Conservation (phyloP, 1,140 invertebrate genomes). For the Amyelois transitella region DNA sequence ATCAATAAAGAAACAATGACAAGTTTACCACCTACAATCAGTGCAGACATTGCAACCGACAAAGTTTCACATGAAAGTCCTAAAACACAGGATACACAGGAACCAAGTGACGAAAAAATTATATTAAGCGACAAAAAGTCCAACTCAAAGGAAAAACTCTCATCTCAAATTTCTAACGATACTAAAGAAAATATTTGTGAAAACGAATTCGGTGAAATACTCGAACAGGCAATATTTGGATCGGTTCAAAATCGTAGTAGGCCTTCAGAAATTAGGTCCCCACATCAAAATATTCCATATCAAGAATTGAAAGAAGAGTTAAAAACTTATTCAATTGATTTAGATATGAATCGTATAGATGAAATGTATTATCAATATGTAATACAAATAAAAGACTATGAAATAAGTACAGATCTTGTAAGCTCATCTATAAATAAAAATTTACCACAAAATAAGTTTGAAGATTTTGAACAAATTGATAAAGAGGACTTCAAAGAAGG, state of each 20-base stretch:
- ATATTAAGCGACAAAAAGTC: too few species aligned
- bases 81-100: too few species aligned
- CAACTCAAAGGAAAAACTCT: too few species aligned
- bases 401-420: too few species aligned
- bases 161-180: too few species aligned
- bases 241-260: conserved; percentile 65
- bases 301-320: conserved; percentile 44
- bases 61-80: neutral
- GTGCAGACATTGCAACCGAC: neutral
- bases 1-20: too few species aligned
- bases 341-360: conserved; percentile 27
- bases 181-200: neutral
- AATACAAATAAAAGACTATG: conserved; percentile 19
- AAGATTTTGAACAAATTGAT: neutral
- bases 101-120: too few species aligned
- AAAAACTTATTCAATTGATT: conserved; percentile 49
- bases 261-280: conserved; percentile 26
- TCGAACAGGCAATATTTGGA: conserved; percentile 68
- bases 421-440: too few species aligned
- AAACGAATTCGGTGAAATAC: neutral
- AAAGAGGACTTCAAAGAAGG: neutral
- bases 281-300: conserved; percentile 37
- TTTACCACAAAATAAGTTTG: neutral
- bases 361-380: conserved; percentile 47
- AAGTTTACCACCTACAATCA: neutral